Conservation (phyloP, 2,113 vertebrate species). For the Arizona elegans region DNA sequence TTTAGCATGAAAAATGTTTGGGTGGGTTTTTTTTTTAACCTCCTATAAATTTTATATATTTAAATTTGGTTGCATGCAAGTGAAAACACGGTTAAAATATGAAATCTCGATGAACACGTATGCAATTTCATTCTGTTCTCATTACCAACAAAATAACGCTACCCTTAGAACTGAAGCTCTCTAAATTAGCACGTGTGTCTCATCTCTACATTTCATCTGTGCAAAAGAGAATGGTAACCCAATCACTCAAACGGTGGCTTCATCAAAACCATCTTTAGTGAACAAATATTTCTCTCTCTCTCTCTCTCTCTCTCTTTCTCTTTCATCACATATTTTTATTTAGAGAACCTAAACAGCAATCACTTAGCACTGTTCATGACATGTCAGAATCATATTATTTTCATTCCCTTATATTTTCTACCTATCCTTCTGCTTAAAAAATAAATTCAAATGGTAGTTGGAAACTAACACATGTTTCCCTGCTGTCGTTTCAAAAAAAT, state of each 20-base stretch:
- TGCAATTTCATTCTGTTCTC: neutral
- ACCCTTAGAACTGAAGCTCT: neutral
- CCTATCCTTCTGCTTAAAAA: neutral
- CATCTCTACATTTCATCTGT: conserved; percentile 22
- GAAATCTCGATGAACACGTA: neutral
- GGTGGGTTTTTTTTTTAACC: neutral
- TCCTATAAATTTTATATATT: neutral
- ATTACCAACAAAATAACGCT: neutral
- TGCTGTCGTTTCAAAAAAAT: too few species aligned
- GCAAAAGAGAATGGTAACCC: conserved; percentile 14
- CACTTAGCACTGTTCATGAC: neutral
- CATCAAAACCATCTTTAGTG: conserved; percentile 20
- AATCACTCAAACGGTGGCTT: neutral
- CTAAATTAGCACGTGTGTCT: neutral
- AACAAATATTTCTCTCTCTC: neutral
- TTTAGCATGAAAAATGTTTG: neutral
- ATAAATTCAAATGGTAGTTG: neutral
- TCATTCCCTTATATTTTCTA: neutral
- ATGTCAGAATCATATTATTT: neutral
- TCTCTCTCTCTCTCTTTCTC: too few species aligned
- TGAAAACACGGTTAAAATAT: neutral
- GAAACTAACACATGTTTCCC: too few species aligned
- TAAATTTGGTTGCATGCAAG: neutral
- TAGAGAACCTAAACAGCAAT: conserved; percentile 11
- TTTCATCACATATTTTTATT: conserved; percentile 40